Evolutionary conservation across 2,797 vertebrate genomes (phyloP), one percentile per base, ranked within the genome.

Genomic region (Pelodytes ibericus): DNA sequence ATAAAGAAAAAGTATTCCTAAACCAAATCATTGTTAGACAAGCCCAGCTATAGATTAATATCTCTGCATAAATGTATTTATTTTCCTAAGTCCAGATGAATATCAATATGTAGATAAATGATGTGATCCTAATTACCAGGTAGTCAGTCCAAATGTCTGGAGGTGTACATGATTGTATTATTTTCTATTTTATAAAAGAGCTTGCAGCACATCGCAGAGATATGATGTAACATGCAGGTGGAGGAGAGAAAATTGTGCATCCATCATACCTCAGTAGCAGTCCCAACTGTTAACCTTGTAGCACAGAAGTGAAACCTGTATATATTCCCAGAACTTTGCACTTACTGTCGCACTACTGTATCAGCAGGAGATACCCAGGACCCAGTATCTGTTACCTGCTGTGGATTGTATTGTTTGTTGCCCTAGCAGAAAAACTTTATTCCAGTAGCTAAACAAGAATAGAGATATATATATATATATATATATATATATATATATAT

Each of bases 301-400:
- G 74, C 74, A 77, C 75, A 77, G 47, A 62, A 60, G 58, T 29
- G 10, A 30, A 56, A 53, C 57, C 24, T 79, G 76, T 79, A 79
- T 53, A 72, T 79, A 79, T 4, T 61, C 47, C 56, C 63, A 33
- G 63, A 72, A 59, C 70, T 67, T 78, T 72, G 76, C 76, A 79
- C 76, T 79, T 79, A 56, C 63, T 66, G 69, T 78, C 56, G 13
- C 62, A 78, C 75, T 77, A 71, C 75, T 77, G 75, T 77, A 77
- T 65, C 69, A 77, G 75, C 69, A 68, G 62, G 62, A 56, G 76
- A 73, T 61, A 56, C 59, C 44, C 47, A 47, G 51, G 53, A 67
- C 51, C 39, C 69, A 56, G 59, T 31, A 61, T 49, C 39, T 18
- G 39, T 61, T 39, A 68, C 57, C 76, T 73, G 63, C 76, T 68